These are phyloP conservation scores for Catamblyrhynchus diadema DNA, from an alignment of 2,797 vertebrate species.

Conservation along the genomic window DNA sequence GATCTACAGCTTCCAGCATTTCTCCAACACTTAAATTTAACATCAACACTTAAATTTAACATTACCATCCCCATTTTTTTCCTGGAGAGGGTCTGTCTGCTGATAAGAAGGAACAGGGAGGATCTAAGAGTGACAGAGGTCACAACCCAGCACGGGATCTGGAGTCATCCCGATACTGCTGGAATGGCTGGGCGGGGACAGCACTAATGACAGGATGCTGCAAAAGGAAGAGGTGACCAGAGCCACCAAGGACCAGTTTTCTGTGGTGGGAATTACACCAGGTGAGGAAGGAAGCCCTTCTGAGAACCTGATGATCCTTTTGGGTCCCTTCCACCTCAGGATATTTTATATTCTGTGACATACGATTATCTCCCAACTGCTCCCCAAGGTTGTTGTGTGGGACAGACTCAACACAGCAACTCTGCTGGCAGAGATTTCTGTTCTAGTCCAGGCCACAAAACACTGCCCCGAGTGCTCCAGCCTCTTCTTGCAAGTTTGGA, in stretches of 20 bases:
- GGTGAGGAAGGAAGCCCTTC: neutral
- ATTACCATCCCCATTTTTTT: neutral
- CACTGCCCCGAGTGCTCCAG: neutral
- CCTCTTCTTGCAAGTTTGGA: neutral
- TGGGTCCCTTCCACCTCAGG: neutral
- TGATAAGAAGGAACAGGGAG: neutral
- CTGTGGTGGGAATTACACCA: neutral
- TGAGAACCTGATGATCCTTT: neutral
- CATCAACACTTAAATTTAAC: rapidly evolving
- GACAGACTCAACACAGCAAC: neutral
- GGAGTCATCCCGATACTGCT: neutral
- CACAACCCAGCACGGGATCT: neutral
- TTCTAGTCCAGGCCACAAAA: neutral
- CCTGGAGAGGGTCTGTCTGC: neutral
- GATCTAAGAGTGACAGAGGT: neutral
- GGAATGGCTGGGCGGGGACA: neutral
- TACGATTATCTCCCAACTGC: neutral
- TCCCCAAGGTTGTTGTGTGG: neutral
- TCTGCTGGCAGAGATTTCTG: neutral
- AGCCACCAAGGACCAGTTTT: neutral
- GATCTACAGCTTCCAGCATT: neutral
- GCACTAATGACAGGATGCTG: neutral
- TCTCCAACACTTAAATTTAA: neutral
- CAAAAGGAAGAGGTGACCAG: neutral
- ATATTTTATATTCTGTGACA: neutral